Percentiles rank a stretch among this genome's conserved stretches.
These are phyloP conservation scores for Cyprinodon variegatus DNA, from an alignment of 2,113 vertebrate species.

Conservation along the genomic window DNA sequence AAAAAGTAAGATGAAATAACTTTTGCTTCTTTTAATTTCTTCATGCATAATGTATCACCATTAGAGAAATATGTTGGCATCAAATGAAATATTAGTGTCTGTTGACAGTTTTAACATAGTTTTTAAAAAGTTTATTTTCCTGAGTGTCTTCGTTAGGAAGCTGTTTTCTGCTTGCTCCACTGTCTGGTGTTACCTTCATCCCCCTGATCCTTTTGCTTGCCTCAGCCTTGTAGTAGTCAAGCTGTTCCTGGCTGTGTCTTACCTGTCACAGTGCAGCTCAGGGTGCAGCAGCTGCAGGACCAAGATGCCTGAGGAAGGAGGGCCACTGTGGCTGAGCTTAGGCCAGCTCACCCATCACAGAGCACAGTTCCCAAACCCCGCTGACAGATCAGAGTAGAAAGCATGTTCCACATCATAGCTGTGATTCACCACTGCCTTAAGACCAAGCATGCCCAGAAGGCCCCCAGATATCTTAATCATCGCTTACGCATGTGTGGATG, in stretches of 20 bases:
- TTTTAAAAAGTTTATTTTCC: not conserved
- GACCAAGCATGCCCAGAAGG: conserved; percentile 61
- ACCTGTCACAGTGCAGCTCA: conserved; percentile 54
- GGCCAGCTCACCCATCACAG: conserved; percentile 68
- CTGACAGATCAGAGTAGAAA: conserved; percentile 77
- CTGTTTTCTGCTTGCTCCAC: conserved; percentile 3
- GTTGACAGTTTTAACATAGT: not conserved
- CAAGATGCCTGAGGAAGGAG: conserved; percentile 28
- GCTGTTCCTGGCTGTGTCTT: conserved; percentile 30
- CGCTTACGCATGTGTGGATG: conserved; percentile 37
- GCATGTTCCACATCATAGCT: conserved; percentile 70
- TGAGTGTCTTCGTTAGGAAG: conserved; percentile 1
- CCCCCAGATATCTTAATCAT: conserved; percentile 72
- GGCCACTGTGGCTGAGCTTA: conserved; percentile 52
- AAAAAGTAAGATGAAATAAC: too few relatives aligned
- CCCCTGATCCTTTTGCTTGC: conserved; percentile 23
- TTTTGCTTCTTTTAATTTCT: not conserved
- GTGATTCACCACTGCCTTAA: conserved; percentile 75
- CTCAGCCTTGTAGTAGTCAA: conserved; percentile 2
- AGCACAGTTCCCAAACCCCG: conserved; percentile 63
- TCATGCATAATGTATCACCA: not conserved
- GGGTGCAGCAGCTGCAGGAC: conserved; percentile 20
- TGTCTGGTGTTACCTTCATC: conserved; percentile 24
- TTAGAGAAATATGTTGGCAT: not conserved
- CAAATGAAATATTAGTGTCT: not conserved